phyloP scores from a whole-genome alignment of 1,140 invertebrate species.

The Drosophila tristis region DNA sequence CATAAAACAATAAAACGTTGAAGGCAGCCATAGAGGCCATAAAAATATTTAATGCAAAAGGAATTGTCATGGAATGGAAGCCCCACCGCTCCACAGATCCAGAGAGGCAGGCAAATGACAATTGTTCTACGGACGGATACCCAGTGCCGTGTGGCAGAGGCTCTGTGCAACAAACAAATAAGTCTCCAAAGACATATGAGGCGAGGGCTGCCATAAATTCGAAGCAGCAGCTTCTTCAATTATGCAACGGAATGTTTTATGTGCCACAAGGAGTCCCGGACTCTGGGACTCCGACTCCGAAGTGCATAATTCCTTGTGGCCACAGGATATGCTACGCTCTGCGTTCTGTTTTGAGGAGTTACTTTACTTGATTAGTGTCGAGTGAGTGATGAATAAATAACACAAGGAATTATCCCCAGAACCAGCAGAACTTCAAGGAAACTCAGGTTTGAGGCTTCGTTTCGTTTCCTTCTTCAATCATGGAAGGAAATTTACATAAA shows the following conservation, averaged over 20 bases:
- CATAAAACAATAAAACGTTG: constrained; percentile 76
- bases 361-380: constrained; percentile 77
- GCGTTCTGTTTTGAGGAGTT: constrained; percentile 32
- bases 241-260: constrained; percentile 79
- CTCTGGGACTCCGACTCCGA: constrained; percentile 10
- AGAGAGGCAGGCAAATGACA: constrained; percentile 49
- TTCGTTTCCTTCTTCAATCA: constrained; percentile 16
- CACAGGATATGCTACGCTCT: constrained; percentile 39
- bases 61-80: constrained; percentile 57
- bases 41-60: constrained; percentile 80
- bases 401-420: constrained; percentile 54
- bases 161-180: constrained; percentile 53
- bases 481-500: constrained; percentile 48
- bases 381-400: constrained; percentile 75
- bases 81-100: not conserved
- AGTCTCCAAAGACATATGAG: constrained; percentile 78
- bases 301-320: constrained; percentile 64
- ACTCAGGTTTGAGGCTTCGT: not conserved
- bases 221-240: constrained; percentile 62
- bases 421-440: constrained; percentile 14
- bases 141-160: no score
- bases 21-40: constrained; percentile 54
- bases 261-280: constrained; percentile 17
- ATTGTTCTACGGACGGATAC: constrained; percentile 34
- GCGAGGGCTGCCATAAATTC: constrained; percentile 73